phyloP scores from a whole-genome alignment of 2,888 invertebrate species.

The Andrena bucephala region DNA sequence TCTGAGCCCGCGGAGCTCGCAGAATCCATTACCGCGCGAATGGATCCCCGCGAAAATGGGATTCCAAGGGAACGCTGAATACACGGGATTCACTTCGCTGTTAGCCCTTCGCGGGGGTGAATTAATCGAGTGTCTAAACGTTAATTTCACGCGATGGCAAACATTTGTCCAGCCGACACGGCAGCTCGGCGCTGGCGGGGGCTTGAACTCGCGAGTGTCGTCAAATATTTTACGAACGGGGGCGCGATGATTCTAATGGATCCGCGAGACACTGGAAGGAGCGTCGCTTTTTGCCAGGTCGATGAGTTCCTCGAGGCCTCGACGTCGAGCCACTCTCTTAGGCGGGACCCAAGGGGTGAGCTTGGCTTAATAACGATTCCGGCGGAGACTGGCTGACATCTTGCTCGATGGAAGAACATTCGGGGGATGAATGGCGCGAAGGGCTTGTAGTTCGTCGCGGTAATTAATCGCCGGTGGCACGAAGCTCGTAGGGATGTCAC shows the following conservation, averaged over 20 bases:
- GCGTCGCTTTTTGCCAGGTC: not conserved
- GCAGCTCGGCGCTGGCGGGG: not conserved
- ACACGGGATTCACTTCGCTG: not conserved
- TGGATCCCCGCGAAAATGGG: no score
- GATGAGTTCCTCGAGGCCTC: not conserved
- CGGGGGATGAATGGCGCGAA: constrained; percentile 13
- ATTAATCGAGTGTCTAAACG: constrained; percentile 12
- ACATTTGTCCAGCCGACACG: constrained; percentile 20
- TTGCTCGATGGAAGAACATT: constrained; percentile 7
- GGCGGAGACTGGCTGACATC: not conserved
- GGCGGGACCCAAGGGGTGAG: not conserved
- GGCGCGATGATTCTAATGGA: constrained; percentile 22
- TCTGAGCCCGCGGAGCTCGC: no score
- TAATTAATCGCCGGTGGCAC: constrained; percentile 19
- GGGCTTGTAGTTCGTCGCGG: not conserved
- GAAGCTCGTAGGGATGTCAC: not conserved
- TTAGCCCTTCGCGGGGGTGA: no score
- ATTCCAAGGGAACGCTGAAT: not conserved
- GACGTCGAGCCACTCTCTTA: not conserved
- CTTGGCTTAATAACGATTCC: constrained; percentile 22
- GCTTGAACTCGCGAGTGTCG: constrained; percentile 7
- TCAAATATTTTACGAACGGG: constrained; percentile 29
- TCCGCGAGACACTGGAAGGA: constrained; percentile 2
- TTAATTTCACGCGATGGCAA: constrained; percentile 7
- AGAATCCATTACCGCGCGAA: no score